Evolutionary conservation across 2,113 vertebrate genomes (phyloP).

Genomic region (Mormyrus lacerda): DNA sequence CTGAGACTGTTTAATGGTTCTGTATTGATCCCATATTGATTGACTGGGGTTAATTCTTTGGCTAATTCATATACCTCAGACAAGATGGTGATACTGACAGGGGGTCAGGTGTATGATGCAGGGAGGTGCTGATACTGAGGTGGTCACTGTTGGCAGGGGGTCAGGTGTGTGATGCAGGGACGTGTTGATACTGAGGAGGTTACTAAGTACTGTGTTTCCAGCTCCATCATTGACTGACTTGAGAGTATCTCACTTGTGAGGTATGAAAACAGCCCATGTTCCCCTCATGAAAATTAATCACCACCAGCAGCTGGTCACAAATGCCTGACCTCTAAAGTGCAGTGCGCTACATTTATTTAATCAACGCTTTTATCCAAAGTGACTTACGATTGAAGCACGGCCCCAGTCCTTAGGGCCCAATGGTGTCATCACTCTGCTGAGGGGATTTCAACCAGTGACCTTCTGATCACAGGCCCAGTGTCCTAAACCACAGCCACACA

Average conservation of each 20-base stretch:
- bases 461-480: background rate
- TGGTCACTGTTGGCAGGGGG: no score
- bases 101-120: background rate
- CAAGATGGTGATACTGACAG: background rate
- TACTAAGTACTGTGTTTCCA: no score
- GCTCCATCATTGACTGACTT: no score
- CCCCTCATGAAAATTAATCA: background rate
- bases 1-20: background rate
- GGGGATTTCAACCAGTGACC: background rate
- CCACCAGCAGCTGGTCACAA: background rate
- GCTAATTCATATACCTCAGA: background rate
- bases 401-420: background rate
- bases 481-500: background rate
- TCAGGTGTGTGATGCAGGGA: background rate
- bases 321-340: background rate
- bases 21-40: background rate
- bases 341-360: background rate
- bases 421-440: background rate
- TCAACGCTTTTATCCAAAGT: background rate
- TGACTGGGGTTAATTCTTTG: background rate
- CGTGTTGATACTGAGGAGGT: background rate
- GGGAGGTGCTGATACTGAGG: background rate
- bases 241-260: background rate
- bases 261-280: background rate
- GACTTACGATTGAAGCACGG: background rate